Evolutionary conservation across 2,888 invertebrate genomes (phyloP), one percentile per base, ranked within the genome.

Genomic region (Aphodius granarius): DNA sequence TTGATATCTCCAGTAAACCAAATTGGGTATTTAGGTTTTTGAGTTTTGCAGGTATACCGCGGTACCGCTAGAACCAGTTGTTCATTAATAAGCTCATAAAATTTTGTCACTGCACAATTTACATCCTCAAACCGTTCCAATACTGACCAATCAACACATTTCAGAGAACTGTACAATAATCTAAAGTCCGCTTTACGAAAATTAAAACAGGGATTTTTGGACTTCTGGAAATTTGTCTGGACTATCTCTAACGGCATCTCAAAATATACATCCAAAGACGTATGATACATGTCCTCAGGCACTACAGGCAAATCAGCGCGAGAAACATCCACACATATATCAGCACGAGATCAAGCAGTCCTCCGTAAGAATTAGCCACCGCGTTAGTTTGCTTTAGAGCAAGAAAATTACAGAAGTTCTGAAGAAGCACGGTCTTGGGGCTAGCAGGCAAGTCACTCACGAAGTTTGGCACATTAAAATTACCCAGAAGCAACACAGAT

Each of bases 1-100:
- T 43, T 43, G 43, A 43, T 43, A 16, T 66, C 66, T 16, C 15
- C n/a, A 15, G 66, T 66, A 66, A 66, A 66, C 66, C 66, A 66
- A 66, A 21, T 19, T 17, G 66, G 66, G 21, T 66, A 66, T 20
- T 66, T 66, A 66, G 66, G 19, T 66, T 66, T 66, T 1, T 1
- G 19, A 20, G 66, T 21, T 66, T 66, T 66, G 21, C 19, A 66
- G 66, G 21, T 20, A 66, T 15, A 21, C 19, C 19, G 3, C 15
- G 19, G 66, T 66, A 20, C 21, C 15, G 15, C 19, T 16, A 66
- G 3, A 66, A 66, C 66, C 43, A 43, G 43, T 43, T 43, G 43
- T 43, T 43, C 43, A 21, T 21, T 66, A 17, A 20, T 20, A 13
- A 66, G 16, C 15, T 20, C 21, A 5, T 66, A 66, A 16, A 66